These are phyloP conservation scores for Andricus curvator DNA, from an alignment of 2,888 invertebrate species.

Conservation along the genomic window DNA sequence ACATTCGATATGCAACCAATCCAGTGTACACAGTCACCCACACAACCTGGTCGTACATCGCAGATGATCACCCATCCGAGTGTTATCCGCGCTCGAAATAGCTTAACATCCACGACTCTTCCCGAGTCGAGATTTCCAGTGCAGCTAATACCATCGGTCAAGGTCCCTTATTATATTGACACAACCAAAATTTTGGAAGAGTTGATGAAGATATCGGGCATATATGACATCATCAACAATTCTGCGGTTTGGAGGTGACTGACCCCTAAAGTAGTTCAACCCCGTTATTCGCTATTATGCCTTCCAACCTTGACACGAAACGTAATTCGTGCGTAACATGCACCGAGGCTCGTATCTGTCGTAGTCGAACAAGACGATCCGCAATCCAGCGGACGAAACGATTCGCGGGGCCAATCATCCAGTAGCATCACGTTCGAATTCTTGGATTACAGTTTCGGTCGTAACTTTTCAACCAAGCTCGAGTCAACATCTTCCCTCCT, in stretches of 20 bases:
- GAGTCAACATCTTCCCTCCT: slow-evolving; percentile 47
- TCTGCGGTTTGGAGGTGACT: background rate
- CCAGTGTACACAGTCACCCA: no score
- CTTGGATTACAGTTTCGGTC: slow-evolving; percentile 44
- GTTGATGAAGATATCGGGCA: no score
- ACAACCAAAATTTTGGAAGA: no score
- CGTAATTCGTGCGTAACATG: background rate
- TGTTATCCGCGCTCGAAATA: no score
- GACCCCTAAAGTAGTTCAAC: background rate
- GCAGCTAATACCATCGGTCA: no score
- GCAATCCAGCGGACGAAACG: slow-evolving; percentile 7
- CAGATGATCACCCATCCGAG: no score
- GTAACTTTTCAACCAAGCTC: slow-evolving; percentile 25
- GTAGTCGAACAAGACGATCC: background rate
- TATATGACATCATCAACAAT: background rate
- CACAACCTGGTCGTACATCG: no score
- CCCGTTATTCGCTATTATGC: background rate
- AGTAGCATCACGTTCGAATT: slow-evolving; percentile 53
- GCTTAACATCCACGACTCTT: no score
- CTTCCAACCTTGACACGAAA: background rate
- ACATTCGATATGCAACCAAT: no score
- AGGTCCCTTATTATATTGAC: no score
- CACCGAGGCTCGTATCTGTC: background rate
- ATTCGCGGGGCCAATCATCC: slow-evolving; percentile 19
- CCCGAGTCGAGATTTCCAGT: no score